These are phyloP conservation scores for Andrena hattorfiana DNA, from an alignment of 2,888 invertebrate genomes.

Conservation along the genomic window DNA sequence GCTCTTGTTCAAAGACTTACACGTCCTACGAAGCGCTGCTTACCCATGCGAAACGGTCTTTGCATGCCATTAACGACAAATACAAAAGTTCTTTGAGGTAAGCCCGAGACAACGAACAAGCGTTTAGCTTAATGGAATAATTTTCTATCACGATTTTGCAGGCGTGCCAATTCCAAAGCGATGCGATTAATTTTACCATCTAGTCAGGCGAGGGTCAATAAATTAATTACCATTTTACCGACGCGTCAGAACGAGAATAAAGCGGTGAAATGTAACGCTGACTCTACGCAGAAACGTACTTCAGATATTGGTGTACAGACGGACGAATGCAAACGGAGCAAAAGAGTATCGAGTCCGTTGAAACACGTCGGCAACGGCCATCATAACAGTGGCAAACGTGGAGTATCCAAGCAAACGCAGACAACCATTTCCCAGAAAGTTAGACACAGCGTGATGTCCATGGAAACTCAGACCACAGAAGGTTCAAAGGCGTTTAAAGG, in stretches of 20 bases:
- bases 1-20: slow-evolving; percentile 81
- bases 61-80: slow-evolving; percentile 80
- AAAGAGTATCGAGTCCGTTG: slow-evolving; percentile 66
- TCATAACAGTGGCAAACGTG: slow-evolving; percentile 53
- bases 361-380: slow-evolving; percentile 60
- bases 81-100: slow-evolving; percentile 78
- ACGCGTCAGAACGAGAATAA: slow-evolving; percentile 49
- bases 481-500: slow-evolving; percentile 43
- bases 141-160: slow-evolving; percentile 41
- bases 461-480: slow-evolving; percentile 80
- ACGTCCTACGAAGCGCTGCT: slow-evolving; percentile 84
- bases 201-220: slow-evolving; percentile 53
- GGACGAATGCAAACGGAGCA: slow-evolving; percentile 75
- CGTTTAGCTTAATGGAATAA: slow-evolving; percentile 8
- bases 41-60: slow-evolving; percentile 83
- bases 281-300: slow-evolving; percentile 54
- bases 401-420: slow-evolving; percentile 82
- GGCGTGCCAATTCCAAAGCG: slow-evolving; percentile 64
- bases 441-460: slow-evolving; percentile 74
- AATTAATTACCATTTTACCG: slow-evolving; percentile 73
- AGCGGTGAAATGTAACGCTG: slow-evolving; percentile 18
- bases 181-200: slow-evolving; percentile 49
- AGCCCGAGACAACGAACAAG: slow-evolving; percentile 32
- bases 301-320: slow-evolving; percentile 80
- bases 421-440: slow-evolving; percentile 75